A percentile compares a stretch with the other conserved stretches of the same genome.
Conservation (phyloP, 1,140 invertebrate species). For the Uloborus diversus region DNA sequence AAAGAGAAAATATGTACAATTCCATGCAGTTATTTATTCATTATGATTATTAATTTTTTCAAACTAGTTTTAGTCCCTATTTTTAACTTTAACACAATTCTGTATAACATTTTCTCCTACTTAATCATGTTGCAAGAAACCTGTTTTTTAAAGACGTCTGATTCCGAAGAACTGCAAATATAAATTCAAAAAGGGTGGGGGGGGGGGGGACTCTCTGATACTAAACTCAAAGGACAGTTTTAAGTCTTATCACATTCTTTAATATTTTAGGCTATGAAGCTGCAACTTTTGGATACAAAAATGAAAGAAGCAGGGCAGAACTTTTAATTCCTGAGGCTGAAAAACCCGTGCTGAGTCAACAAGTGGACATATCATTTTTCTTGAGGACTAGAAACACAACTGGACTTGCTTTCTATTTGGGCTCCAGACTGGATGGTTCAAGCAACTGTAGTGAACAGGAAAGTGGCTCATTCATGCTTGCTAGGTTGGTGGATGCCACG, state of each 20-base stretch:
- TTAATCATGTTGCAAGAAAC: too few species aligned
- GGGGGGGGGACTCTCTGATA: too few species aligned
- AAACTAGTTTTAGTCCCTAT: too few species aligned
- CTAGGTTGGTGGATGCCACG: constrained; percentile 79
- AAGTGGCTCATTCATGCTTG: constrained; percentile 72
- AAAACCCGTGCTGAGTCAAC: neutral
- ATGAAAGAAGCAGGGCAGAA: constrained; percentile 69
- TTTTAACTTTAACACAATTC: too few species aligned
- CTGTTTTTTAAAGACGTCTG: too few species aligned
- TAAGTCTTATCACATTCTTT: constrained; percentile 1
- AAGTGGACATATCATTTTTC: constrained; percentile 87
- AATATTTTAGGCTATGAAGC: constrained; percentile 78
- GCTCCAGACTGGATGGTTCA: constrained; percentile 63
- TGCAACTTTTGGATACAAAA: constrained; percentile 89
- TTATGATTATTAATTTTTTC: too few species aligned
- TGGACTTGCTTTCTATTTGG: constrained; percentile 89
- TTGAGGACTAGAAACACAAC: constrained; percentile 82
- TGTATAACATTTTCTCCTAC: too few species aligned
- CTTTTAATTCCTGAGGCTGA: neutral
- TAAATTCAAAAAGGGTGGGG: too few species aligned
- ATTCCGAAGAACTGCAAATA: too few species aligned
- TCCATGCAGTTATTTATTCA: too few species aligned
- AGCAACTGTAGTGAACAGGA: constrained; percentile 25
- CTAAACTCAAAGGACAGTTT: neutral
- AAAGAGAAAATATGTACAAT: too few species aligned